phyloP scores from a whole-genome alignment of 37 sponge, comb jelly and placozoan species.

The Beroe ovata region DNA sequence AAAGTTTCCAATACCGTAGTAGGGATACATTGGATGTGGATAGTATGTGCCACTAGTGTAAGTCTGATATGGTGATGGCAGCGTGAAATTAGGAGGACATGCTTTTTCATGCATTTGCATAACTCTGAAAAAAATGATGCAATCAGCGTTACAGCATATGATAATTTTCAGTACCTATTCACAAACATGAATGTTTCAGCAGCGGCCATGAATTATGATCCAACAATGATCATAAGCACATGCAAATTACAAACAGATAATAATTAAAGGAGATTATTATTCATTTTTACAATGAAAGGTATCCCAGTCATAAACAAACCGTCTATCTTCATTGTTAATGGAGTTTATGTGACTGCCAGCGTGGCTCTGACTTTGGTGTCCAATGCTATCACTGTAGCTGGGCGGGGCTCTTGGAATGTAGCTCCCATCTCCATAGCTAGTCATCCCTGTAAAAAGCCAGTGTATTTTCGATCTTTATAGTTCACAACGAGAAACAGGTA shows the following conservation, averaged over 20 bases:
- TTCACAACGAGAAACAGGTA: no score
- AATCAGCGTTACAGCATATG: background rate
- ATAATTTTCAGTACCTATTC: background rate
- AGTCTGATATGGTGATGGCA: background rate
- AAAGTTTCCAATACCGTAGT: background rate
- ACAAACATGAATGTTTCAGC: background rate
- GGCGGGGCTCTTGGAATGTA: conserved; percentile 44
- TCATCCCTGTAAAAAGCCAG: background rate
- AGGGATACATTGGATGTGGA: background rate
- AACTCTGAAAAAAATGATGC: background rate
- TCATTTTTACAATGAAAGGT: no score
- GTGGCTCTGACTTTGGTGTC: background rate
- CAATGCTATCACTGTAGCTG: conserved; percentile 2
- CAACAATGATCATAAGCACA: background rate
- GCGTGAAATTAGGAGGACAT: background rate
- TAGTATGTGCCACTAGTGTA: background rate
- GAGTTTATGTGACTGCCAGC: background rate
- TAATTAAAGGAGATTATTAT: no score
- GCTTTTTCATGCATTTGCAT: background rate
- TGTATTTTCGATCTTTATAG: no score
- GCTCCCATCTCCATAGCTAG: background rate
- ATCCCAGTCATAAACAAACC: no score
- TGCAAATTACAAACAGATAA: no score
- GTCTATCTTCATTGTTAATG: background rate
- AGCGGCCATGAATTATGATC: background rate